Evolutionary conservation across 64 coral and sea anemone species (phyloP).

Genomic region (Montipora efflorescens): DNA sequence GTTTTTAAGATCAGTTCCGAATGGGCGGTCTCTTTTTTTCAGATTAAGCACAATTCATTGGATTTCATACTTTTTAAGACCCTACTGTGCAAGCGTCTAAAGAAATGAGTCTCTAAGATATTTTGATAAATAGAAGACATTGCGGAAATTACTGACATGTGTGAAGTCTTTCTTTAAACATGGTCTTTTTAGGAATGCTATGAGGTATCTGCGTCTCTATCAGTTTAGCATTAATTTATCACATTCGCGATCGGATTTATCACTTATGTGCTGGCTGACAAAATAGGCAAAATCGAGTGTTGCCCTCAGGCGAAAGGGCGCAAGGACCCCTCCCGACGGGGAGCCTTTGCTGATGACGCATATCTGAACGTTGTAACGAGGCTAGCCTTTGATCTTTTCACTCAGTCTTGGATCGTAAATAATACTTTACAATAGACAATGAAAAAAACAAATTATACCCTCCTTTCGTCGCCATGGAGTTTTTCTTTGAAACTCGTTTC

Average conservation of each 20-base stretch:
- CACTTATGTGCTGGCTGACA: not conserved
- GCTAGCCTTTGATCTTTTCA: no score
- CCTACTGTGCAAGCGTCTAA: not conserved
- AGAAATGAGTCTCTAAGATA: not conserved
- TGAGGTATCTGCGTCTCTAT: not conserved
- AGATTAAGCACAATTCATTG: not conserved
- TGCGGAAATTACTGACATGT: slow-evolving; percentile 15
- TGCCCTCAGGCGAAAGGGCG: not conserved
- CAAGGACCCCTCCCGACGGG: not conserved
- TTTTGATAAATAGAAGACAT: not conserved
- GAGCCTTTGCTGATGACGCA: not conserved
- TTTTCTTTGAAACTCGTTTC: no score
- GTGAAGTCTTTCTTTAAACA: not conserved
- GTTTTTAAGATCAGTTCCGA: not conserved
- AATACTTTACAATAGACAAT: no score
- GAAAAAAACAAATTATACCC: no score
- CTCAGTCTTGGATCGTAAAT: no score
- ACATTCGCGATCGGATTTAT: not conserved
- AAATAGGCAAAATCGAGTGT: not conserved
- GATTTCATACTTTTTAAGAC: not conserved
- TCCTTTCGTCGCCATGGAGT: no score
- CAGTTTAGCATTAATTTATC: not conserved
- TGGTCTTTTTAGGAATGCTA: not conserved
- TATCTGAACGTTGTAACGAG: not conserved
- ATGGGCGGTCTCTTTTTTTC: not conserved